A percentile compares a stretch with the other conserved stretches of the same genome.
These are phyloP conservation scores for Callithrix jacchus DNA, from an alignment of 2,113 vertebrate genomes.

Conservation along the genomic window DNA sequence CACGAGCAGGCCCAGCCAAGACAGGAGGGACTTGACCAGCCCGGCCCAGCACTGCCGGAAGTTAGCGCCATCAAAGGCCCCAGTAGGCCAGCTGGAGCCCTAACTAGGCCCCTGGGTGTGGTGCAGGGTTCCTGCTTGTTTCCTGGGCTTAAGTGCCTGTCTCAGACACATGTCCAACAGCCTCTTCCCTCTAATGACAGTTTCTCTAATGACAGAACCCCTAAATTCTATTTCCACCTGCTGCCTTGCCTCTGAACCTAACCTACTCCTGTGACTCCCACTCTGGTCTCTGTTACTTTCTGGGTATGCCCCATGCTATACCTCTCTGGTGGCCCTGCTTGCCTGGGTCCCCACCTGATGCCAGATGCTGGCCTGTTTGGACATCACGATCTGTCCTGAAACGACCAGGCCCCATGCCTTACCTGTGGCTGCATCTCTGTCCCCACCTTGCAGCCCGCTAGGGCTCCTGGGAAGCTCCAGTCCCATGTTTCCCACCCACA, in stretches of 20 bases:
- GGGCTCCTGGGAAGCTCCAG: neutral
- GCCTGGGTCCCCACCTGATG: neutral
- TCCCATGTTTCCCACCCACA: neutral
- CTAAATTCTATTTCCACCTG: neutral
- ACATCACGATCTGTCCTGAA: neutral
- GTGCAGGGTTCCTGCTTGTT: neutral
- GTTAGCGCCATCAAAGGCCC: rapidly evolving
- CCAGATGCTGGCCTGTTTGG: neutral
- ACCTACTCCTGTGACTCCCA: neutral
- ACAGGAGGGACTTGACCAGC: neutral
- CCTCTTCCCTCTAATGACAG: neutral
- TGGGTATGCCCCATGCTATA: neutral
- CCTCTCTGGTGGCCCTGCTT: neutral
- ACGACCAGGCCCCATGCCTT: neutral
- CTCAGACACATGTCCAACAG: neutral
- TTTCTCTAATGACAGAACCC: neutral
- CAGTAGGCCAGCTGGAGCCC: neutral
- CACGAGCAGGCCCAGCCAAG: neutral
- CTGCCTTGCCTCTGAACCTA: neutral
- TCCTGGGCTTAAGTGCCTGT: neutral
- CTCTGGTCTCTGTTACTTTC: neutral
- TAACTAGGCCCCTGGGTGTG: neutral
- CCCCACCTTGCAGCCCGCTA: neutral
- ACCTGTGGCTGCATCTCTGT: neutral
- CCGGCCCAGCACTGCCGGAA: neutral